Evolutionary conservation across 2,113 vertebrate species (phyloP).

Genomic region (Scartelaos histophorus): DNA sequence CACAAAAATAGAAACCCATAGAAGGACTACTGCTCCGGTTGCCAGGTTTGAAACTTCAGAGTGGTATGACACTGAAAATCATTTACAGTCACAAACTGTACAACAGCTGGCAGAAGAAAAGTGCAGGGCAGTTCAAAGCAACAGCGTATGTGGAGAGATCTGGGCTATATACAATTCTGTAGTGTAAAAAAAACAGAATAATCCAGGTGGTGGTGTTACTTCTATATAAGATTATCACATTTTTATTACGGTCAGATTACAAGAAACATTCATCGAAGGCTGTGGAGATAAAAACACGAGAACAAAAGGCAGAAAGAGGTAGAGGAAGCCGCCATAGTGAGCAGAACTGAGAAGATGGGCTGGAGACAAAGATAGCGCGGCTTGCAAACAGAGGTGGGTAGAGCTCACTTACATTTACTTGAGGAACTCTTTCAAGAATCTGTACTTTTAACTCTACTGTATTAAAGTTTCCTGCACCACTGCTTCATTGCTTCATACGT

Average conservation of each 20-base stretch:
- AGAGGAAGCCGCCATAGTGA: conserved; percentile 33
- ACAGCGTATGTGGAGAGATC: conserved; percentile 64
- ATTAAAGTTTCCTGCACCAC: too few species aligned
- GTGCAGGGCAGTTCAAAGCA: conserved; percentile 64
- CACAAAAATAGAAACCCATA: conserved; percentile 81
- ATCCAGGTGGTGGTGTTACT: conserved; percentile 53
- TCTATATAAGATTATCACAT: conserved; percentile 66
- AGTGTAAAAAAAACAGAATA: conserved; percentile 67
- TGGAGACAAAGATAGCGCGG: conserved; percentile 39
- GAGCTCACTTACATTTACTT: too few species aligned
- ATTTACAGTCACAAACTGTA: conserved; percentile 90
- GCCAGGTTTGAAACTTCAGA: conserved; percentile 79
- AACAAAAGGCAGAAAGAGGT: conserved; percentile 58
- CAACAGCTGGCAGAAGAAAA: conserved; percentile 74
- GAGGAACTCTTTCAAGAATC: neutral
- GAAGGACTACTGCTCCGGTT: conserved; percentile 77
- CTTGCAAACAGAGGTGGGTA: neutral
- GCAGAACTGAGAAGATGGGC: conserved; percentile 42
- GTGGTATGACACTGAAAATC: conserved; percentile 79
- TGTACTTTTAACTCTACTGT: too few species aligned
- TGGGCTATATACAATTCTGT: conserved; percentile 70
- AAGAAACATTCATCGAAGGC: conserved; percentile 76
- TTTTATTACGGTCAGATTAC: conserved; percentile 72
- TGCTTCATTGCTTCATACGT: too few species aligned
- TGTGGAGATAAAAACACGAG: conserved; percentile 61